Percentiles rank a stretch among this genome's conserved stretches.
phyloP scores from a whole-genome alignment of 2,113 vertebrate species.

The Ctenomys sociabilis region DNA sequence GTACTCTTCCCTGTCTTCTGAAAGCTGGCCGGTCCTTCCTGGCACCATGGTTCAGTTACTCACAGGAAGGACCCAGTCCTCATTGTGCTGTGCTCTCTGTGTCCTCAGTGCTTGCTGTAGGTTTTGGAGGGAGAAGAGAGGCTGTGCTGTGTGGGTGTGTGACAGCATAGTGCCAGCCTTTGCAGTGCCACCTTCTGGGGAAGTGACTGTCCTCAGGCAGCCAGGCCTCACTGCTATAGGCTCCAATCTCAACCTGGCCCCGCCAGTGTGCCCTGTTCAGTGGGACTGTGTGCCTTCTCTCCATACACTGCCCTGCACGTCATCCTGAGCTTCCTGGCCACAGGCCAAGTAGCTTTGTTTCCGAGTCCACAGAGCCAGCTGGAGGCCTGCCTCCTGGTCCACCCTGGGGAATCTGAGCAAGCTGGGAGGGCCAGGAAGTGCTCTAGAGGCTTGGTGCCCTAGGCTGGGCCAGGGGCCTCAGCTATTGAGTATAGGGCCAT shows the following conservation, averaged over 20 bases:
- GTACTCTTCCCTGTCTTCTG: neutral
- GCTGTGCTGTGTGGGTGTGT: neutral
- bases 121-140: neutral
- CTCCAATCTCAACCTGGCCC: neutral
- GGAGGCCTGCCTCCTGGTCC: neutral
- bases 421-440: neutral
- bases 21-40: neutral
- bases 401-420: too few species aligned
- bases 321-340: neutral
- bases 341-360: neutral
- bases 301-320: neutral
- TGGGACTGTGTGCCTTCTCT: neutral
- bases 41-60: neutral
- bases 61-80: neutral
- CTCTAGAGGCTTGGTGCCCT: neutral
- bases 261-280: neutral
- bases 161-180: neutral
- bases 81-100: neutral
- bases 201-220: too few species aligned
- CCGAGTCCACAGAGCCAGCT: neutral
- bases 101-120: neutral
- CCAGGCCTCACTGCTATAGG: too few species aligned
- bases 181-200: neutral
- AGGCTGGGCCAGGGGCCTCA: neutral
- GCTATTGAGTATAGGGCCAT: neutral